Evolutionary conservation across 1,140 invertebrate species (phyloP).

Genomic region (Maconellicoccus hirsutus): DNA sequence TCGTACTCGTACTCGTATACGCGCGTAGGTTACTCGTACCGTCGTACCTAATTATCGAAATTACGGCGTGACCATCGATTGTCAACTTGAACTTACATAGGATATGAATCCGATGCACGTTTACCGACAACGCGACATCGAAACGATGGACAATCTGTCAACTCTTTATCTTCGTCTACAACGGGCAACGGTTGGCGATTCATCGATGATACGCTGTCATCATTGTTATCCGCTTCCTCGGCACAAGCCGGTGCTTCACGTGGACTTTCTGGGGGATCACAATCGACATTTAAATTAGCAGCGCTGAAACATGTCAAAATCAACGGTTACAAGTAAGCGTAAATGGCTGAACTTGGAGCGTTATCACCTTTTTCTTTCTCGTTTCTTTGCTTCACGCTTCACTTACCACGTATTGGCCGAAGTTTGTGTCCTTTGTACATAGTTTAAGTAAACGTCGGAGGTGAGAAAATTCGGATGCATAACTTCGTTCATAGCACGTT

Average conservation of each 20-base stretch:
- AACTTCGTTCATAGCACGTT: slow-evolving; percentile 66
- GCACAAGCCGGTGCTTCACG: not conserved
- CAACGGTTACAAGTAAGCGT: too few relatives aligned
- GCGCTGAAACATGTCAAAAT: too few relatives aligned
- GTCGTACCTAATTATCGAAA: too few relatives aligned
- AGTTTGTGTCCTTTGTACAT: slow-evolving; percentile 54
- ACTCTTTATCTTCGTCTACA: slow-evolving; percentile 2
- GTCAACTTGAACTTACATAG: not conserved
- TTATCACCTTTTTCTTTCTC: too few relatives aligned
- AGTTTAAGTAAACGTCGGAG: slow-evolving; percentile 80
- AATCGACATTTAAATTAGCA: too few relatives aligned
- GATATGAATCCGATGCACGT: not conserved
- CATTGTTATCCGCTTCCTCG: not conserved
- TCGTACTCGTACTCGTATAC: too few relatives aligned
- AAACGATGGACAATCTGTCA: not conserved
- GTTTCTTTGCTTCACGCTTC: too few relatives aligned
- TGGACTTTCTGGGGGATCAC: not conserved
- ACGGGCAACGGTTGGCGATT: not conserved
- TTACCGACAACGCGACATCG: too few relatives aligned
- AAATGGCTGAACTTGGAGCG: too few relatives aligned
- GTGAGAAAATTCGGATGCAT: slow-evolving; percentile 83
- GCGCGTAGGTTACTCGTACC: too few relatives aligned
- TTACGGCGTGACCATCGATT: too few relatives aligned
- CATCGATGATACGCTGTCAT: not conserved
- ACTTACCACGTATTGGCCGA: not conserved